Conservation (phyloP, 2,797 vertebrate species). For the Thamnophis elegans region DNA sequence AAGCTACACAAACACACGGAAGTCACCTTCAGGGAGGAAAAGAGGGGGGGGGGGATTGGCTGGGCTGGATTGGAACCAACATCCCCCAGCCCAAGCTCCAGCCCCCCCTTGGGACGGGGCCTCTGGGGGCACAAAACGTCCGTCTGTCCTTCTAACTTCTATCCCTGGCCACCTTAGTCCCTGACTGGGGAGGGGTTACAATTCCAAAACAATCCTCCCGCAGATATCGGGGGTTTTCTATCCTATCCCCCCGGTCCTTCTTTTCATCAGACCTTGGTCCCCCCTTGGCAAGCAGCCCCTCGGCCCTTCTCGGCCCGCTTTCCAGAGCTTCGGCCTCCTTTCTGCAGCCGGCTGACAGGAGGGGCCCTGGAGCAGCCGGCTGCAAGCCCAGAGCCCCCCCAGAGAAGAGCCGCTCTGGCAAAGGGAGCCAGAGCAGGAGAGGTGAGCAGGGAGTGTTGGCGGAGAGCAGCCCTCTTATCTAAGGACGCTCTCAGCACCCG, state of each 20-base stretch:
- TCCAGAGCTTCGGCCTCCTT: background rate
- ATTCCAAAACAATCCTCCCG: no score
- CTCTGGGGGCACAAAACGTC: background rate
- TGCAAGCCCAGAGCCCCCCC: no score
- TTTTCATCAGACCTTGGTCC: no score
- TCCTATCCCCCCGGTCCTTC: no score
- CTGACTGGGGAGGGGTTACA: no score
- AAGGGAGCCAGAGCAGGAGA: background rate
- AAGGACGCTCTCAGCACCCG: background rate
- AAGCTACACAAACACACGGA: background rate
- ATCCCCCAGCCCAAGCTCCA: background rate
- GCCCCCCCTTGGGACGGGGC: no score
- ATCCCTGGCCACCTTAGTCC: no score
- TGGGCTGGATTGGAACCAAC: background rate
- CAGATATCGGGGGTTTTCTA: no score
- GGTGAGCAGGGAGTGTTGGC: rapidly evolving
- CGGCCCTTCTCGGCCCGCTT: background rate
- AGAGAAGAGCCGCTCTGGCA: background rate
- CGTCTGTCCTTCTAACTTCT: no score
- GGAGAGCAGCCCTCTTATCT: background rate
- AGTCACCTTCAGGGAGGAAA: background rate
- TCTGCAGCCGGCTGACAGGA: no score
- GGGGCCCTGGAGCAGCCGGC: no score
- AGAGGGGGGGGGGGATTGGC: background rate
- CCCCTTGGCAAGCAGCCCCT: no score